phyloP scores from a whole-genome alignment of 2,888 invertebrate species.

The Phortica magna region DNA sequence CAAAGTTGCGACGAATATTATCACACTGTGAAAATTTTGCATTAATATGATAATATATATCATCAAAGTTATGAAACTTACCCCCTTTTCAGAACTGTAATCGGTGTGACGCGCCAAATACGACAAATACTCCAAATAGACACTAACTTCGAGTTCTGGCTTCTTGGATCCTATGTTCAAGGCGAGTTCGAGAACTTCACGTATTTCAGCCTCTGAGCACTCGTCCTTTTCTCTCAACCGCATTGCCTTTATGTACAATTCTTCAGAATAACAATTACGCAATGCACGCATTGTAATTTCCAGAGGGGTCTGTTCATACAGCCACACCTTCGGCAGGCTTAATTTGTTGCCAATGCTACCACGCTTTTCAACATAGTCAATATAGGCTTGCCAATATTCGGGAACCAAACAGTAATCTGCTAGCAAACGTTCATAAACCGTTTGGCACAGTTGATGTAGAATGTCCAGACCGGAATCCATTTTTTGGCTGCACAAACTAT shows the following conservation, averaged over 20 bases:
- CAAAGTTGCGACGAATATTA: conserved; percentile 21
- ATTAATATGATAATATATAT: neutral
- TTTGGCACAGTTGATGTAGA: conserved; percentile 17
- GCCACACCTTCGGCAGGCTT: neutral
- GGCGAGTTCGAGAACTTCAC: conserved; percentile 15
- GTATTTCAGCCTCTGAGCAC: neutral
- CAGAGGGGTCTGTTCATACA: conserved; percentile 20
- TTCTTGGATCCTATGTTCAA: neutral
- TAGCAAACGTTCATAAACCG: conserved; percentile 13
- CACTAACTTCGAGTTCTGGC: conserved; percentile 22
- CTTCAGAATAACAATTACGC: conserved; percentile 15
- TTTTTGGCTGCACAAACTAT: neutral
- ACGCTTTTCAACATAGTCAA: conserved; percentile 19
- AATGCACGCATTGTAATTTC: conserved; percentile 4
- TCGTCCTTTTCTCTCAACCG: neutral
- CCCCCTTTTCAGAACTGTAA: neutral
- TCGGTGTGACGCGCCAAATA: conserved; percentile 17
- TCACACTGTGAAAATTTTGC: neutral
- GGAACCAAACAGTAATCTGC: conserved; percentile 3
- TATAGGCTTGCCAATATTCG: conserved; percentile 18
- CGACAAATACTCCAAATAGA: conserved; percentile 22
- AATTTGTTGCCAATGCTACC: neutral
- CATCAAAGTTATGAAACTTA: neutral
- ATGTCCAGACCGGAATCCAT: neutral
- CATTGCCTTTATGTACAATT: conserved; percentile 20